These are phyloP conservation scores for Crenuchus spilurus DNA, from an alignment of 2,797 vertebrate genomes.

Conservation along the genomic window DNA sequence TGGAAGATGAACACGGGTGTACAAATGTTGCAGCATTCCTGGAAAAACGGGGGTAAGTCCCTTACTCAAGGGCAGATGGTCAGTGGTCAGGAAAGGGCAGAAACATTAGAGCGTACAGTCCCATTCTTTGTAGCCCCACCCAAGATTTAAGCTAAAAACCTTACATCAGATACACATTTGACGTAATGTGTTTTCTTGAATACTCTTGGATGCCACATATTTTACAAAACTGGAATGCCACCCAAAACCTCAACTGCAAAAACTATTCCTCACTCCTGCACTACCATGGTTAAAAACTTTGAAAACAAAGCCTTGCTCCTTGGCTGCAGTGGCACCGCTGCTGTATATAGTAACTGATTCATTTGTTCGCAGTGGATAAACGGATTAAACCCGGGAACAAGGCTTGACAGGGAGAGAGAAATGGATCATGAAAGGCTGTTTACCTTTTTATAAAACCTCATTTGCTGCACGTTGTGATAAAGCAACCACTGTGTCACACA, in stretches of 20 bases:
- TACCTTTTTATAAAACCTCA: constrained; percentile 60
- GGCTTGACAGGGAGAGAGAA: constrained; percentile 55
- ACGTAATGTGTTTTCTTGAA: constrained; percentile 1
- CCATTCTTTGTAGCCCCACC: no score
- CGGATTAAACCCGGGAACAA: constrained; percentile 60
- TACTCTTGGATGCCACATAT: background rate
- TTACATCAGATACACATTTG: background rate
- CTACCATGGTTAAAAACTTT: background rate
- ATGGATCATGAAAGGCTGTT: constrained; percentile 63
- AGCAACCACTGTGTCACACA: constrained; percentile 52
- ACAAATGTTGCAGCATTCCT: background rate
- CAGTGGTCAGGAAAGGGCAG: no score
- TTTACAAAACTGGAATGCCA: background rate
- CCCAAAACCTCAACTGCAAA: background rate
- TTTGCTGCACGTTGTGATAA: constrained; percentile 61
- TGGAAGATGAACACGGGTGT: background rate
- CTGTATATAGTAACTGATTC: constrained; percentile 47
- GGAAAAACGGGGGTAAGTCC: constrained; percentile 2
- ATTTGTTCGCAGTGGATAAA: constrained; percentile 66
- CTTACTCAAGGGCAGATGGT: no score
- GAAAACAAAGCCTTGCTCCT: constrained; percentile 35
- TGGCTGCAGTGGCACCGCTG: constrained; percentile 49
- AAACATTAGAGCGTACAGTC: constrained; percentile 1
- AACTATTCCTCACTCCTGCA: constrained; percentile 1
- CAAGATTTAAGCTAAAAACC: background rate